Evolutionary conservation across 2,113 vertebrate species (phyloP), one percentile per base, ranked within the genome.

Genomic region (Engraulis encrasicolus): DNA sequence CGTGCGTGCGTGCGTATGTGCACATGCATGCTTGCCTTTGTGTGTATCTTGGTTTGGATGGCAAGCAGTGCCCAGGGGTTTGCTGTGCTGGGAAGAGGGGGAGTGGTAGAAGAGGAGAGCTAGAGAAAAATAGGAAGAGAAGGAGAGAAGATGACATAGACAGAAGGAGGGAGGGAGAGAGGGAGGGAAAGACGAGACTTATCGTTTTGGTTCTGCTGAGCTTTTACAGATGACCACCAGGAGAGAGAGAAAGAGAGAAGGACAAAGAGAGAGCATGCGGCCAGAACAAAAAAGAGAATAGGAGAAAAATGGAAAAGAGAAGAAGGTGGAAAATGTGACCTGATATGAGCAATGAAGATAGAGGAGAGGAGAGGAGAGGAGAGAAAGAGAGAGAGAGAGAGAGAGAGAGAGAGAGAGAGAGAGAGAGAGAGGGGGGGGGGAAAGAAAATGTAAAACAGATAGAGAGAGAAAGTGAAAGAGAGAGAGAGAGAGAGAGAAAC

Each of bases 11-110:
- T 52, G 15, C 20, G 50, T 52, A 19, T 52, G 15, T 52, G 50
- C 20, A 2, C 20, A 19, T 15, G 50, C 4, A 15, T 52, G 50
- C 20, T 14, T 52, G 50, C 5, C 15, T 52, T 50, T 15, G 52
- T 20, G 87, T 85, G 7, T 19, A 36, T 2, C 54, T 31, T 45
- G 20, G 83, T 71, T 82, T 81, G 87, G 88, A 89, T 84, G 90
- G 88, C 61, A 90, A 91, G 89, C 89, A 84, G 89, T 66, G 58
- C 58, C 58, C 58, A 87, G 88, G 27, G 83, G 85, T 81, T 79
- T 82, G 82, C 82, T 61, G 20, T 19, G 54, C 7, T 18, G 27
- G 58, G 50, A 2, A 14, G 14, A 23, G 11, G 58, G 12, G 6
- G 23, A 23, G 27, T n/a, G 14, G 58, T 7, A 2, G 23, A 0